Conservation (phyloP, 1,140 invertebrate species). For the Oryzaephilus surinamensis region DNA sequence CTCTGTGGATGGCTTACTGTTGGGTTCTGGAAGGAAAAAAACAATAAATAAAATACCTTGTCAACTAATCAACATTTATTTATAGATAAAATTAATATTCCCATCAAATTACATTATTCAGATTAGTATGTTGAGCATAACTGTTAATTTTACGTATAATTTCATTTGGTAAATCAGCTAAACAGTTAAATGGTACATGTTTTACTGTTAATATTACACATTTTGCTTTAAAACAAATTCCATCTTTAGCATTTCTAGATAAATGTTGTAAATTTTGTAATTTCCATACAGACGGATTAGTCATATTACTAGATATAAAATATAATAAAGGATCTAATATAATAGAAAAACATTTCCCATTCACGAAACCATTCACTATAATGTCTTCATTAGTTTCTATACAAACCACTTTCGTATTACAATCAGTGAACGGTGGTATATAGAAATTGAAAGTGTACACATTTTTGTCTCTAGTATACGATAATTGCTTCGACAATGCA, state of each 20-base stretch:
- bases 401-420: conserved; percentile 1
- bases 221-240: conserved; percentile 26
- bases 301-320: conserved; percentile 19
- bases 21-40: too few relatives aligned
- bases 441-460: conserved; percentile 17
- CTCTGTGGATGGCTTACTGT: too few relatives aligned
- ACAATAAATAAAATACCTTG: too few relatives aligned
- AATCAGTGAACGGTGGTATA: conserved; percentile 7
- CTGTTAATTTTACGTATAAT: too few relatives aligned
- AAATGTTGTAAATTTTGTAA: conserved; percentile 27
- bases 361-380: conserved; percentile 24
- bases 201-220: conserved; percentile 17
- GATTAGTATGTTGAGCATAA: too few relatives aligned
- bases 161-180: conserved; percentile 29
- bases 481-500: conserved; percentile 11
- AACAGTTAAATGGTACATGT: conserved; percentile 12
- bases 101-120: too few relatives aligned
- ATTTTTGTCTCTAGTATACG: conserved; percentile 11
- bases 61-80: too few relatives aligned
- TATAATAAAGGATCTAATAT: conserved; percentile 28
- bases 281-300: too few relatives aligned
- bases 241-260: conserved; percentile 25
- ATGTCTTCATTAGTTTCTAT: conserved; percentile 25
- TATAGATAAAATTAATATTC: too few relatives aligned
- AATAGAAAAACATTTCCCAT: conserved; percentile 16